A percentile compares a stretch with the other conserved stretches of the same genome.
Conservation (phyloP, 2,113 vertebrate species). For the Murina feae region DNA sequence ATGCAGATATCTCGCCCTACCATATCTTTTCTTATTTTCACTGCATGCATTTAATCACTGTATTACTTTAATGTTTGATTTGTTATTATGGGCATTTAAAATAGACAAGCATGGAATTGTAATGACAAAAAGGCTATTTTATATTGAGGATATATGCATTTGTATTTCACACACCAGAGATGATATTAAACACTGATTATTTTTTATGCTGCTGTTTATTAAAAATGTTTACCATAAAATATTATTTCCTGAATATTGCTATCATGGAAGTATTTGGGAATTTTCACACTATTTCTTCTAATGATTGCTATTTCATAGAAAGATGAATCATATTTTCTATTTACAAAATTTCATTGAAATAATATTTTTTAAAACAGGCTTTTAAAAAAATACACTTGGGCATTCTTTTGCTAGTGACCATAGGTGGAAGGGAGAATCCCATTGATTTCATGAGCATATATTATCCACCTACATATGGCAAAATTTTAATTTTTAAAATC, state of each 20-base stretch:
- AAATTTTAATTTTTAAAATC: conserved; percentile 23
- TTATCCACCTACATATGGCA: neutral
- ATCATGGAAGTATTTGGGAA: conserved; percentile 20
- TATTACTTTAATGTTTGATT: conserved; percentile 82
- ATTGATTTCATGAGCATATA: neutral
- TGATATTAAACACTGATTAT: conserved; percentile 86
- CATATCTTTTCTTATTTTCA: conserved; percentile 78
- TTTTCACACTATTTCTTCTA: conserved; percentile 40
- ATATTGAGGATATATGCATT: conserved; percentile 76
- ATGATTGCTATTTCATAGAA: conserved; percentile 34
- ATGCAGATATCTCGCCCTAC: conserved; percentile 71
- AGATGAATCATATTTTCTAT: conserved; percentile 5
- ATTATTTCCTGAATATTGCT: conserved; percentile 63
- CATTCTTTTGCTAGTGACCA: neutral
- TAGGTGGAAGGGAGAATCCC: neutral
- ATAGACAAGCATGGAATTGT: conserved; percentile 81
- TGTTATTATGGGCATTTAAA: conserved; percentile 82
- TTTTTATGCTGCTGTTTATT: conserved; percentile 85
- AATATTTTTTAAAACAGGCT: neutral
- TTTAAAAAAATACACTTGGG: neutral
- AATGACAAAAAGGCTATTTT: conserved; percentile 80
- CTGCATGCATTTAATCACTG: conserved; percentile 84
- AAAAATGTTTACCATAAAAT: conserved; percentile 77
- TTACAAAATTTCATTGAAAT: conserved; percentile 1
- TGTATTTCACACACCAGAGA: conserved; percentile 84